Percentiles rank a stretch among this genome's conserved stretches.
Evolutionary conservation across 2,113 vertebrate species (phyloP).

Genomic region (Atlantisia rogersi): DNA sequence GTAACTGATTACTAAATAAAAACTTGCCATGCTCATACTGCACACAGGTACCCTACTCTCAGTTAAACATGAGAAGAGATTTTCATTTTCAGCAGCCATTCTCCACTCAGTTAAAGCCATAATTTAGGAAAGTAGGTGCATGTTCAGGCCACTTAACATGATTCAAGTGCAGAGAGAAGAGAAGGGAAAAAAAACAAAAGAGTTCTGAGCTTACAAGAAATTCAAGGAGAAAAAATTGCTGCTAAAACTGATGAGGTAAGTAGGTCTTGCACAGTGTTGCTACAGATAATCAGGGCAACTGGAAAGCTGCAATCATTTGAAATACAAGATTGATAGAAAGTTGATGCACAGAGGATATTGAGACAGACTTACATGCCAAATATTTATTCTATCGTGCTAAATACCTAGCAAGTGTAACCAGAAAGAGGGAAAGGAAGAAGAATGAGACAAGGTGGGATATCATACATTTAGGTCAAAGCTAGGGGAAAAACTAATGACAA

Average conservation of each 20-base stretch:
- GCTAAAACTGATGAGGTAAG: background rate
- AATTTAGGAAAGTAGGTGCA: background rate
- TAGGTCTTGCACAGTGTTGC: background rate
- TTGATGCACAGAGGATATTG: background rate
- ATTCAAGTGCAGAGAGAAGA: background rate
- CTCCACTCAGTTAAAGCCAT: background rate
- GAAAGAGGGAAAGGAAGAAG: background rate
- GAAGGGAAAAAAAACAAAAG: background rate
- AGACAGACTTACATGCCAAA: background rate
- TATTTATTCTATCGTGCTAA: background rate
- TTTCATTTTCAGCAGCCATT: background rate
- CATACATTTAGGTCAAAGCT: background rate
- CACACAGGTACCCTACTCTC: background rate
- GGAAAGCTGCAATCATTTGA: background rate
- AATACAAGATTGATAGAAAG: background rate
- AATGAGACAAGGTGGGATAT: background rate
- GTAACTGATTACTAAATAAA: background rate
- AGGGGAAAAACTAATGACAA: background rate
- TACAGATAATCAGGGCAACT: background rate
- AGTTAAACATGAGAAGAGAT: background rate
- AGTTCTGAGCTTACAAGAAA: background rate
- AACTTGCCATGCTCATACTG: background rate
- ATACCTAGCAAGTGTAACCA: background rate
- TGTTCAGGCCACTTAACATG: background rate
- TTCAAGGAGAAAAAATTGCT: background rate